These are phyloP conservation scores for Onthophagus taurus DNA, from an alignment of 1,140 invertebrate genomes.

Conservation along the genomic window DNA sequence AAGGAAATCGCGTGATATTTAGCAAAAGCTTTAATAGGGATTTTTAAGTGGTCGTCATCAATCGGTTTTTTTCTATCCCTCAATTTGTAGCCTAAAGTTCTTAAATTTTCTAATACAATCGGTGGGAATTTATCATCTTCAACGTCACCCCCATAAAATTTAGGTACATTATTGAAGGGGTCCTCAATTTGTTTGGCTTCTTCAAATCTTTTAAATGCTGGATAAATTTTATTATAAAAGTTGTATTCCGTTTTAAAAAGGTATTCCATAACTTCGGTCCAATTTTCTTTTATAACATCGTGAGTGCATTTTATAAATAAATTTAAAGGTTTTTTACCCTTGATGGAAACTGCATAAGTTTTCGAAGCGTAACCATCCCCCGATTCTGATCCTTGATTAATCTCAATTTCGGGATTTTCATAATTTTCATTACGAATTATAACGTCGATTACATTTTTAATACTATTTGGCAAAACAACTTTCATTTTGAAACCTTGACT, in stretches of 20 bases:
- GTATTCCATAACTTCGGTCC: background rate
- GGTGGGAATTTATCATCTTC: conserved; percentile 39
- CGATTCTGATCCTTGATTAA: background rate
- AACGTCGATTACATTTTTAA: no score
- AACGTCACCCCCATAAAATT: conserved; percentile 32
- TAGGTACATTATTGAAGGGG: conserved; percentile 24
- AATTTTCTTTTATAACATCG: background rate
- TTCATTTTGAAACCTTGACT: no score
- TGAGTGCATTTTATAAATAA: background rate
- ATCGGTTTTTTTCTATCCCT: conserved; percentile 39
- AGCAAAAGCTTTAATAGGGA: conserved; percentile 41
- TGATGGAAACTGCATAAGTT: background rate
- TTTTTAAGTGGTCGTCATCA: conserved; percentile 35
- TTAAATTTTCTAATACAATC: conserved; percentile 46
- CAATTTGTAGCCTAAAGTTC: conserved; percentile 36
- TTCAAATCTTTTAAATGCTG: background rate
- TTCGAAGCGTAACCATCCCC: conserved; percentile 1
- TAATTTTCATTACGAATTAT: background rate
- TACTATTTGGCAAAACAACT: no score
- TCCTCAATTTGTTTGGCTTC: conserved; percentile 5
- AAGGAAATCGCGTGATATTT: conserved; percentile 44
- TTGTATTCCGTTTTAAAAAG: background rate
- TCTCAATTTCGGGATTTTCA: background rate
- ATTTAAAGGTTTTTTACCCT: background rate
- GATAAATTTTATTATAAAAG: conserved; percentile 1